Percentiles rank a stretch among this genome's conserved stretches.
phyloP scores from a whole-genome alignment of 1,140 invertebrate species.

The Cataglyphis hispanica region DNA sequence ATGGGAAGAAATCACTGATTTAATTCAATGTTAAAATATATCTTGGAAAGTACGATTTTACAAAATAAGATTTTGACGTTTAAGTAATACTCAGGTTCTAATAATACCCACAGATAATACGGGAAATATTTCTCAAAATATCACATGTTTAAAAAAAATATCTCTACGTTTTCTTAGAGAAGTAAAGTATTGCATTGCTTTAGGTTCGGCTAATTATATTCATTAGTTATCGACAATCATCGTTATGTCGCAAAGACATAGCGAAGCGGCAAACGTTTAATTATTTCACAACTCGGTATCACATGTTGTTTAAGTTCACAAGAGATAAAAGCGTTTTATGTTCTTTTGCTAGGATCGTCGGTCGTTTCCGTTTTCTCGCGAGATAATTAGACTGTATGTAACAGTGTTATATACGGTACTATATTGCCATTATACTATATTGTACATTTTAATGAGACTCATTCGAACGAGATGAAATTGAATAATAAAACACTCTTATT shows the following conservation, averaged over 20 bases:
- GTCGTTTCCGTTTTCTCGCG: conserved; percentile 25
- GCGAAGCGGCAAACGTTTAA: not conserved
- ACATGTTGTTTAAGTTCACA: conserved; percentile 25
- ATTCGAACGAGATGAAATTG: not conserved
- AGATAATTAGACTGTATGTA: conserved; percentile 25
- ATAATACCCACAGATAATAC: not conserved
- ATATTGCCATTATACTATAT: not conserved
- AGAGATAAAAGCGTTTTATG: conserved; percentile 10
- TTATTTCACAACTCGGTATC: conserved; percentile 23
- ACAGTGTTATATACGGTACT: not conserved
- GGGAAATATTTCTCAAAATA: not conserved
- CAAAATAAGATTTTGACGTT: not conserved
- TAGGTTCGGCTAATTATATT: conserved; percentile 8
- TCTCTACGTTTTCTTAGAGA: not conserved
- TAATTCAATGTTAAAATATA: not conserved
- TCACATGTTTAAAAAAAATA: not conserved
- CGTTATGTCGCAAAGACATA: too few relatives aligned
- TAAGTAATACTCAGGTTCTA: not conserved
- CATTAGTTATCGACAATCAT: not conserved
- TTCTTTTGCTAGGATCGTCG: not conserved
- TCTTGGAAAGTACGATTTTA: conserved; percentile 3
- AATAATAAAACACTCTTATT: not conserved
- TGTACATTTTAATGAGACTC: not conserved
- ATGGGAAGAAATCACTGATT: not conserved
- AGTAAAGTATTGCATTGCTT: not conserved